Evolutionary conservation across 2,113 vertebrate genomes (phyloP), one percentile per base, ranked within the genome.

Genomic region (Leucoraja erinaceus): DNA sequence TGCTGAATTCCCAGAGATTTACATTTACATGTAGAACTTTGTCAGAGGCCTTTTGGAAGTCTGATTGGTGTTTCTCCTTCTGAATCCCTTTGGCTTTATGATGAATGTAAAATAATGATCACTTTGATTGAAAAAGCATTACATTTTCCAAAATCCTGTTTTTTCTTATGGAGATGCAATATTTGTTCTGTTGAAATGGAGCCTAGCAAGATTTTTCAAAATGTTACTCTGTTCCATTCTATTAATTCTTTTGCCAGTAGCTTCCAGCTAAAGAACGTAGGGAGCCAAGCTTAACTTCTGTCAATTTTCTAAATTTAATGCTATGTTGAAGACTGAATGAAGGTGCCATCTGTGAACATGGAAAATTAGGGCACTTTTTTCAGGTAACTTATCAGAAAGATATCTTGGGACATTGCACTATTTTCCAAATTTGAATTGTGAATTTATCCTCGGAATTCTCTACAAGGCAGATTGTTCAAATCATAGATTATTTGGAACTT

Each of bases 251-350:
- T n/a, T 70, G 88, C 88, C 63, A 90, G 63, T 90, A 70, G 61
- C 88, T 90, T 16, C 63, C 10, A 66, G 84, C 84, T 90, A 90
- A 90, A 16, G 33, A 90, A 90, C 61, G 28, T 18, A 33, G 84
- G 12, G 84, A 90, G 84, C 61, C 66, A 90, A 90, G 31, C 88
- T 88, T n/a, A 63, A 4, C 83, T 90, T 70, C 61, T 90, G 88
- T 33, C 14, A 70, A 31, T 68, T 90, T 90, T 90, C 88, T 90
- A 90, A 70, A 90, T 68, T 70, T 90, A 90, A 90, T n/a, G 20
- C 6, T 68, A 20, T 22, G 59, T 18, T 63, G 31, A 90, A 63
- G 81, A 28, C 20, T 83, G 47, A 47, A 25, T 75, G 28, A 75
- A 7, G 78, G 78, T 90, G 88, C 88, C 88, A 90, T 90, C 33